Evolutionary conservation across 2,888 invertebrate species (phyloP), one percentile per base, ranked within the genome.

Genomic region (Eulithis testata): DNA sequence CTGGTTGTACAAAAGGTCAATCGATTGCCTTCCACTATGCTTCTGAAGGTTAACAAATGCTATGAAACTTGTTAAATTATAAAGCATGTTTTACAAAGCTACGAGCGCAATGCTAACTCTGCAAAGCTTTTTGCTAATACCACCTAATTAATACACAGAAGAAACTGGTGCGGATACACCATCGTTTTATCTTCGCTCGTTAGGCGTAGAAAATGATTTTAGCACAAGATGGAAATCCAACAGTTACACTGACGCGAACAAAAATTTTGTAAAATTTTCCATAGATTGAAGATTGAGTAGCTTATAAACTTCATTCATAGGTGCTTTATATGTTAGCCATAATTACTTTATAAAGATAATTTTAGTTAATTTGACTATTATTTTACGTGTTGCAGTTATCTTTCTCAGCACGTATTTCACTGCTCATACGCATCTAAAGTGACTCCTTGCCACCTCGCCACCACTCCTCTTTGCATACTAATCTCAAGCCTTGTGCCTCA

Each of bases 361-460:
- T 76, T 82, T 82, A 80, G 80, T 81, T 83, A 85, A 80, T 85
- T 85, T 84, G 69, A 77, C 71, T 71, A 80, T 86, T 81, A 81
- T 79, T 83, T 75, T 79, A 80, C 73, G 78, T 73, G 73, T 76
- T 76, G 36, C 40, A 43, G 11, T 76, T 73, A 58, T 66, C 70
- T 88, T 86, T 81, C 88, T 66, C 63, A 37, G 57, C 84, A 87
- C 88, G 89, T 87, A 61, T 63, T 12, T 14, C 64, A 71, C 66
- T 76, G 81, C 83, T 78, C 71, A 70, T 73, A 73, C 83, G 92
- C 91, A 91, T 91, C 80, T 69, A 82, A 91, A 92, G 90, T 76
- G 78, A 73, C 75, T 82, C 76, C 83, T 91, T 87, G 90, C 86
- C 92, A 91, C 91, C 89, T 91, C 87, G 78, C 76, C 71, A 73